Evolutionary conservation across 1,140 invertebrate genomes (phyloP).

Genomic region (Drosophila navojoa): DNA sequence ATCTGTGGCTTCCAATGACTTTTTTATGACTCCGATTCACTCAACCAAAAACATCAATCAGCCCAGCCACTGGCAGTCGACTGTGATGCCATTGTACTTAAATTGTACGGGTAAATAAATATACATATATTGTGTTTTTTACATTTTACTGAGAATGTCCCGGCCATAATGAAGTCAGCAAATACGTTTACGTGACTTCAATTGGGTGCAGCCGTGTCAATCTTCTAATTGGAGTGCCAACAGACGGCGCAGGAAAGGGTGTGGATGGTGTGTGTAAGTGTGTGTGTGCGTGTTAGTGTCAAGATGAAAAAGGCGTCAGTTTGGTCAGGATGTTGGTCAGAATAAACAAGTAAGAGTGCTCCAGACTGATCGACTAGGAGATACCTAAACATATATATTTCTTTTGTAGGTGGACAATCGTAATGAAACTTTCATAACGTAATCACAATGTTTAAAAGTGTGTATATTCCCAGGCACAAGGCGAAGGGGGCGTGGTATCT

Average conservation of each 20-base stretch:
- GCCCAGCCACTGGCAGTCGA: constrained; percentile 38
- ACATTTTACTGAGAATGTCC: constrained; percentile 19
- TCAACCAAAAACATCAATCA: constrained; percentile 52
- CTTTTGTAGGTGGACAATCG: too few relatives aligned
- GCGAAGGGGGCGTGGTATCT: too few relatives aligned
- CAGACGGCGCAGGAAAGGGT: constrained; percentile 51
- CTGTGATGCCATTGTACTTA: constrained; percentile 42
- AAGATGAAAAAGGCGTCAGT: constrained; percentile 8
- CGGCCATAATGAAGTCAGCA: constrained; percentile 70
- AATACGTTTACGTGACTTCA: constrained; percentile 78
- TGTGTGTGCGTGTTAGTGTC: too few relatives aligned
- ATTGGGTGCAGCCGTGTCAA: constrained; percentile 68
- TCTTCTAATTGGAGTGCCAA: constrained; percentile 66
- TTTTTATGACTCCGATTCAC: constrained; percentile 15
- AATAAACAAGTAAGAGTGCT: too few relatives aligned
- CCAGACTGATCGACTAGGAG: too few relatives aligned
- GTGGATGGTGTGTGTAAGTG: constrained; percentile 16
- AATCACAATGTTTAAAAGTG: too few relatives aligned
- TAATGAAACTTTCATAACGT: too few relatives aligned
- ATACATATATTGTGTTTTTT: constrained; percentile 15
- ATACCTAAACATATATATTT: too few relatives aligned
- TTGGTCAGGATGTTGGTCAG: constrained; percentile 17
- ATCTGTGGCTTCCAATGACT: constrained; percentile 1
- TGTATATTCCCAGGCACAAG: too few relatives aligned
- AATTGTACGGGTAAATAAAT: constrained; percentile 41